These are phyloP conservation scores for Enteromius treurensis DNA, from an alignment of 2,797 vertebrate genomes.

Conservation along the genomic window DNA sequence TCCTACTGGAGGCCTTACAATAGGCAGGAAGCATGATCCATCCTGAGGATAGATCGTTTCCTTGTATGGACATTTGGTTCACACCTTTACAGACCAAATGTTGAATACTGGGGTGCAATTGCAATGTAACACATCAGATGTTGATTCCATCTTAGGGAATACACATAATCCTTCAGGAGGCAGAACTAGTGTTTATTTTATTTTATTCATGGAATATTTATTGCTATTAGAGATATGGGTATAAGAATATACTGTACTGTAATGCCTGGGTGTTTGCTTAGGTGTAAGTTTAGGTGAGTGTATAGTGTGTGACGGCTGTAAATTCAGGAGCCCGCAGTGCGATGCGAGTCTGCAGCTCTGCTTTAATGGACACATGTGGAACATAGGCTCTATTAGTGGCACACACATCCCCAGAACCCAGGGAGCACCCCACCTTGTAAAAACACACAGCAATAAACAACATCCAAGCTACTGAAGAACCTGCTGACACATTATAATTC, in stretches of 20 bases:
- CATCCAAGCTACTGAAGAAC: conserved; percentile 68
- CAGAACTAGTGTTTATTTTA: background rate
- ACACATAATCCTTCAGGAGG: no score
- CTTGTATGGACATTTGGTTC: no score
- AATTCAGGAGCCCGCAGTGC: conserved; percentile 69
- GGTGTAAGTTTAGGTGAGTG: background rate
- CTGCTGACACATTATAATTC: conserved; percentile 74
- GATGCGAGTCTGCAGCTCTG: conserved; percentile 71
- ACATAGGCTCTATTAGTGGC: conserved; percentile 71
- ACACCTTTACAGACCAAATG: no score
- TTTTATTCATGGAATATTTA: background rate
- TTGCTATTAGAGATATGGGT: background rate
- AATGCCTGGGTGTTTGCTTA: conserved; percentile 8
- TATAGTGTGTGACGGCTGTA: conserved; percentile 58
- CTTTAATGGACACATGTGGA: conserved; percentile 79
- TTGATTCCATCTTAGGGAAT: no score
- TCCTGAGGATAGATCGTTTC: no score
- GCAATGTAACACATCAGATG: no score
- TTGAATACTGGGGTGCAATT: no score
- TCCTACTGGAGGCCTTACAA: no score
- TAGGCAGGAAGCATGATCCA: no score
- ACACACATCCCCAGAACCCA: conserved; percentile 70
- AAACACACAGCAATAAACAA: conserved; percentile 71
- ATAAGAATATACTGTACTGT: background rate
- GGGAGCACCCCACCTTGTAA: conserved; percentile 63